Percentiles rank a stretch among this genome's conserved stretches.
These are phyloP conservation scores for Anas platyrhynchos DNA, from an alignment of 2,113 vertebrate species.

Conservation along the genomic window DNA sequence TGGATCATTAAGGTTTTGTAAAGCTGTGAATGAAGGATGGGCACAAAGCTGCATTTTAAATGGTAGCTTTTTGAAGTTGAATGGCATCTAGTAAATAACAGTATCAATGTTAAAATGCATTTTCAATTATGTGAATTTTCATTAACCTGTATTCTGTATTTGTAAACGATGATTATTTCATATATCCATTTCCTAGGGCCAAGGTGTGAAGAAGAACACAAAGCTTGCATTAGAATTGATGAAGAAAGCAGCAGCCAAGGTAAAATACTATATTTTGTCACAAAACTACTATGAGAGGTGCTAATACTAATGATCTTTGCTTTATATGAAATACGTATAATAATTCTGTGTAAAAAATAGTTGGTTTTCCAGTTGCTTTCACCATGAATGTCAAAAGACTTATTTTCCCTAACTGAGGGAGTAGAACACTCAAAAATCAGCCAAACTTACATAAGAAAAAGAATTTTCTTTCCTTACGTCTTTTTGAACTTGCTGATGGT, in stretches of 20 bases:
- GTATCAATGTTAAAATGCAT: background rate
- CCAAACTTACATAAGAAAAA: background rate
- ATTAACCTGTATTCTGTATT: background rate
- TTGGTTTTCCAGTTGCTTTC: background rate
- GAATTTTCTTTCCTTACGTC: background rate
- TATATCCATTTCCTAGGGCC: slow-evolving; percentile 80
- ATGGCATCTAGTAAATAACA: background rate
- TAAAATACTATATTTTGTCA: slow-evolving; percentile 45
- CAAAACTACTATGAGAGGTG: background rate
- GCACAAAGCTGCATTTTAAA: background rate
- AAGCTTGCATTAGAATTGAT: slow-evolving; percentile 86
- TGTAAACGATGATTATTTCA: background rate
- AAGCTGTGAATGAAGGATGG: background rate
- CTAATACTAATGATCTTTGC: background rate
- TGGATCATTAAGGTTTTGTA: background rate
- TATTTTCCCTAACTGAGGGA: background rate
- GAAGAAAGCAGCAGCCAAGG: slow-evolving; percentile 90
- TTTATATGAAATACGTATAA: background rate
- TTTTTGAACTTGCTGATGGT: background rate
- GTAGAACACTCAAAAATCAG: background rate
- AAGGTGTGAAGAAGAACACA: slow-evolving; percentile 87
- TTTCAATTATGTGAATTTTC: background rate
- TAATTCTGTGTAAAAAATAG: background rate
- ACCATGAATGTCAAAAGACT: background rate
- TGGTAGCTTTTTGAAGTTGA: background rate